These are phyloP conservation scores for Heteropelma amictum DNA, from an alignment of 2,888 invertebrate genomes.

Conservation along the genomic window DNA sequence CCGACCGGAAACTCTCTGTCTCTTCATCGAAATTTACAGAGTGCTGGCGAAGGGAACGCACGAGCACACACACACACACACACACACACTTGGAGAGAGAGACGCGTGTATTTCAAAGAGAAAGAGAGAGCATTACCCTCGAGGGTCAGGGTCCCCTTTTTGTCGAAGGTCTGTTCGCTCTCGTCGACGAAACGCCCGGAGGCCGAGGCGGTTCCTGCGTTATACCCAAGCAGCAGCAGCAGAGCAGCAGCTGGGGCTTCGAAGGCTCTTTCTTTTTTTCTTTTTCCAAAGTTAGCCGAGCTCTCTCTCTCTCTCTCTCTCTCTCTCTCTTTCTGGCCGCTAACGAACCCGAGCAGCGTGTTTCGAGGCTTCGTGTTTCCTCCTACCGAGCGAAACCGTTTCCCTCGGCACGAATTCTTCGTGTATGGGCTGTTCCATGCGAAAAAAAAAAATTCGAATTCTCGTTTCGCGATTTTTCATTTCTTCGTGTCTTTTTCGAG, in stretches of 20 bases:
- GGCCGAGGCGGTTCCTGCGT: slow-evolving; percentile 48
- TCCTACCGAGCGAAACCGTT: slow-evolving; percentile 37
- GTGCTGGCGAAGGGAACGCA: not conserved
- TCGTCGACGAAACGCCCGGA: slow-evolving; percentile 58
- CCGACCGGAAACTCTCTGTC: slow-evolving; percentile 42
- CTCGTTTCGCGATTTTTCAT: no score
- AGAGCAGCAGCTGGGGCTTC: slow-evolving; percentile 58
- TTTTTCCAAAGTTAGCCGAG: slow-evolving; percentile 60
- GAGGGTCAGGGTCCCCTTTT: slow-evolving; percentile 72
- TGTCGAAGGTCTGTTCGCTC: slow-evolving; percentile 59
- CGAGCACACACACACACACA: no score
- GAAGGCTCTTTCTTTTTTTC: slow-evolving; percentile 13
- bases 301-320: slow-evolving; percentile 55
- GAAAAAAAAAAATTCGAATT: no score
- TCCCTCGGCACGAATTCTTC: no score
- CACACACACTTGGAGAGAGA: no score
- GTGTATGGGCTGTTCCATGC: no score
- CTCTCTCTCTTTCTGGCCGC: no score
- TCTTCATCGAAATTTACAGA: slow-evolving; percentile 46
- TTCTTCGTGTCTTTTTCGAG: no score
- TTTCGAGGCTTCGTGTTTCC: slow-evolving; percentile 48
- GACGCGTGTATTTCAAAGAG: no score
- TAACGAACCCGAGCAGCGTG: no score
- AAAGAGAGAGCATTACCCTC: slow-evolving; percentile 58
- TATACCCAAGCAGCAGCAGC: no score